These are phyloP conservation scores for Oligia strigilis DNA, from an alignment of 2,888 invertebrate species.

Conservation along the genomic window DNA sequence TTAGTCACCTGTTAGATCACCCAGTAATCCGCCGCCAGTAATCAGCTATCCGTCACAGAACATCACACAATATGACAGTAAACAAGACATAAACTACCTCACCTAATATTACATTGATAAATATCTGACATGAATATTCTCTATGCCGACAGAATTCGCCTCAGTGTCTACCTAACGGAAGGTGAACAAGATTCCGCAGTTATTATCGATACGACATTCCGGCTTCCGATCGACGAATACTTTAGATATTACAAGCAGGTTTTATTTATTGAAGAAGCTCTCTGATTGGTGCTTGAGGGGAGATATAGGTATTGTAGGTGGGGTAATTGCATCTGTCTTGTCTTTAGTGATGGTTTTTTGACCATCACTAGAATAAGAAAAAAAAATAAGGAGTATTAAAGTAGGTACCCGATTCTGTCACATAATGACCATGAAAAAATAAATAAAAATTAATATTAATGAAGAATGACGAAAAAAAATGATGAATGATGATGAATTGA, in stretches of 20 bases:
- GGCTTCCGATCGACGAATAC: conserved; percentile 31
- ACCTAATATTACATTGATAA: neutral
- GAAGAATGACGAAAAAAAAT: too few relatives aligned
- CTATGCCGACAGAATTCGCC: conserved; percentile 11
- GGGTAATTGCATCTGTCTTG: neutral
- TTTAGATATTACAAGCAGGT: conserved; percentile 24
- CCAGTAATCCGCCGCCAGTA: neutral
- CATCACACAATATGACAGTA: neutral
- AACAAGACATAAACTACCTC: neutral
- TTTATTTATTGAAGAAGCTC: conserved; percentile 21
- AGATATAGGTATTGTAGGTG: neutral
- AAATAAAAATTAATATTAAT: too few relatives aligned
- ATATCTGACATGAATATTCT: neutral
- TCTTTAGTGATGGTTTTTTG: neutral
- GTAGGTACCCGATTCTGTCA: too few relatives aligned
- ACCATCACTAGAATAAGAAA: too few relatives aligned
- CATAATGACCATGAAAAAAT: too few relatives aligned
- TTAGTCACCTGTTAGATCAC: neutral
- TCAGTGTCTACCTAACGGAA: conserved; percentile 53
- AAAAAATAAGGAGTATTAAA: too few relatives aligned
- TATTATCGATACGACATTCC: conserved; percentile 48
- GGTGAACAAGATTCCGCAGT: conserved; percentile 45
- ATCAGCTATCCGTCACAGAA: neutral
- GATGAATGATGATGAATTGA: too few relatives aligned
- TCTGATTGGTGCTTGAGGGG: neutral